A percentile compares a stretch with the other conserved stretches of the same genome.
phyloP scores from a whole-genome alignment of 2,113 vertebrate genomes.

The Micronycteris hirsuta region DNA sequence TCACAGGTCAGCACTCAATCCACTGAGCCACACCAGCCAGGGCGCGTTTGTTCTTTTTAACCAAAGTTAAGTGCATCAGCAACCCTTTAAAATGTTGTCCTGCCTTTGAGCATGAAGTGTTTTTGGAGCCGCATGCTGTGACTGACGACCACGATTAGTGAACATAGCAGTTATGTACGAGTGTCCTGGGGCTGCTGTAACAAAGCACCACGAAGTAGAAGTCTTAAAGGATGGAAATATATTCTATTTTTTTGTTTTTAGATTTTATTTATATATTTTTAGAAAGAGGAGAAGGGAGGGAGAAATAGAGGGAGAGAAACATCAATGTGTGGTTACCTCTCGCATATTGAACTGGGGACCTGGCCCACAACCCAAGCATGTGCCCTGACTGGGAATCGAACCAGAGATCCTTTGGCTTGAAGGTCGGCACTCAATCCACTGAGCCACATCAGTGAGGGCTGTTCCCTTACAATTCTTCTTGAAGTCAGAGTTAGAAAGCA shows the following conservation, averaged over 20 bases:
- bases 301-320: no score
- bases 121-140: neutral
- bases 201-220: neutral
- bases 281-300: no score
- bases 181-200: neutral
- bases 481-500: neutral
- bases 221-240: neutral
- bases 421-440: no score
- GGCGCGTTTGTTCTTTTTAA: neutral
- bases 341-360: no score
- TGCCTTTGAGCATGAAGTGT: neutral
- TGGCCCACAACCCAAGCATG: no score
- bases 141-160: neutral
- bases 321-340: no score
- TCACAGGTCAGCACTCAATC: no score
- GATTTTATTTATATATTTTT: no score
- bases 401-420: no score
- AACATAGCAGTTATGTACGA: neutral
- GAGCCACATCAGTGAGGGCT: neutral
- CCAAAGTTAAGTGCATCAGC: neutral
- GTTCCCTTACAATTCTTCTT: neutral
- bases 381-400: no score
- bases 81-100: neutral
- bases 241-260: neutral
- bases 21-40: no score